Conservation (phyloP, 2,797 vertebrate species). For the Takifugu rubripes region DNA sequence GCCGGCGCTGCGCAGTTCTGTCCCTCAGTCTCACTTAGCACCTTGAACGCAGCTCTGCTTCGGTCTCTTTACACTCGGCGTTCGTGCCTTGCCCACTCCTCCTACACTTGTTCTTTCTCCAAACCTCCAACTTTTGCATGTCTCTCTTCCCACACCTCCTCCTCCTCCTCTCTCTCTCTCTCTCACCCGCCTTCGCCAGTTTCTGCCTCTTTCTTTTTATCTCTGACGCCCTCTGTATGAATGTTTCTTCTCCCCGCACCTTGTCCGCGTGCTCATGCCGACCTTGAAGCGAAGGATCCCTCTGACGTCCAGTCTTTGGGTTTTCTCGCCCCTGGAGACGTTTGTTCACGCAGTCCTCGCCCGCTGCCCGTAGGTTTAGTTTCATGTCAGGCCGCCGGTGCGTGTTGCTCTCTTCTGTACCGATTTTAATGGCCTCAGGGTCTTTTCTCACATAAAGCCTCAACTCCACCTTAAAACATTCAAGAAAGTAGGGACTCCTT, state of each 20-base stretch:
- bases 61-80: conserved; percentile 26
- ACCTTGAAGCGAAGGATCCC: conserved; percentile 56
- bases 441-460: conserved; percentile 47
- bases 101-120: conserved; percentile 41
- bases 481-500: conserved; percentile 19
- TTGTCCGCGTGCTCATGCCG: conserved; percentile 31
- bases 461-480: conserved; percentile 36
- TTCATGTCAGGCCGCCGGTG: conserved; percentile 15
- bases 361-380: conserved; percentile 37
- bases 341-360: conserved; percentile 38
- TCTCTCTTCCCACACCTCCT: conserved; percentile 45
- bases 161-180: conserved; percentile 34
- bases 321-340: conserved; percentile 57
- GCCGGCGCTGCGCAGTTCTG: conserved; percentile 38
- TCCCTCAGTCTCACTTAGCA: conserved; percentile 41
- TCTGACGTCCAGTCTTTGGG: conserved; percentile 66
- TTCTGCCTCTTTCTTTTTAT: conserved; percentile 39
- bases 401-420: conserved; percentile 30
- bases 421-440: conserved; percentile 41
- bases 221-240: conserved; percentile 18
- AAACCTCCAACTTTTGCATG: conserved; percentile 36
- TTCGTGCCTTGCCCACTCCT: conserved; percentile 54
- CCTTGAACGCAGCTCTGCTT: conserved; percentile 36
- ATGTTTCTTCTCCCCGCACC: conserved; percentile 40
- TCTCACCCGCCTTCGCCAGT: conserved; percentile 22